Percentiles rank a stretch among this genome's conserved stretches.
Conservation (phyloP, 2,888 invertebrate species). For the Amphipyra berbera region DNA sequence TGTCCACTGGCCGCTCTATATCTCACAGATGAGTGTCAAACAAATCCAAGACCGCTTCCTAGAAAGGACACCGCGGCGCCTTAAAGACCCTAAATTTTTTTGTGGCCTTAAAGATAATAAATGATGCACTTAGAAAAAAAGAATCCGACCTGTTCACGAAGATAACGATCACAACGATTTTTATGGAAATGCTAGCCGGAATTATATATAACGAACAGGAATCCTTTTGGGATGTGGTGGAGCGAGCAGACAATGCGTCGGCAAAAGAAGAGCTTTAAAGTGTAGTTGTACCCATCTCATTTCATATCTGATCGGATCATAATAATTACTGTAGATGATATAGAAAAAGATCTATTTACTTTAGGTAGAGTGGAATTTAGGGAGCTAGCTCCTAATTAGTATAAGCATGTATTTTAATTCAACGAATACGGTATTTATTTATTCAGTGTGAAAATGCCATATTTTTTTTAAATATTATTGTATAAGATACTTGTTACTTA, state of each 20-base stretch:
- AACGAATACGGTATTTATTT: too few relatives aligned
- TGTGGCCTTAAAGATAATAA: constrained; percentile 88
- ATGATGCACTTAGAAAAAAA: constrained; percentile 87
- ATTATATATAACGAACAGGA: constrained; percentile 88
- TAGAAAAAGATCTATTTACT: constrained; percentile 28
- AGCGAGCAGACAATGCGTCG: constrained; percentile 88
- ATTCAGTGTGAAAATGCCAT: too few relatives aligned
- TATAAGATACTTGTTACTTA: too few relatives aligned
- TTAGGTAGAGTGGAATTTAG: constrained; percentile 20
- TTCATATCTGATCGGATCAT: constrained; percentile 70
- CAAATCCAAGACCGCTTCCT: constrained; percentile 84
- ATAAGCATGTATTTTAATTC: too few relatives aligned
- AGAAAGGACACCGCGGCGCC: constrained; percentile 88
- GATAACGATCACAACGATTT: constrained; percentile 89
- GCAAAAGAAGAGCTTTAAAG: constrained; percentile 72
- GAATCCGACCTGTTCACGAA: constrained; percentile 87
- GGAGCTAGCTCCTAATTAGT: too few relatives aligned
- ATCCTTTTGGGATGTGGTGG: constrained; percentile 87
- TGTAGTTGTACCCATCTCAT: constrained; percentile 61
- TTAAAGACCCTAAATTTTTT: constrained; percentile 84
- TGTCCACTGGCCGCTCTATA: constrained; percentile 82
- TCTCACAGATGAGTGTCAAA: constrained; percentile 88
- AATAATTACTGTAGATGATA: constrained; percentile 55
- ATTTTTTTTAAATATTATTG: too few relatives aligned
- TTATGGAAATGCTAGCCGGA: constrained; percentile 88